Conservation (phyloP, 2,888 invertebrate genomes). For the Papilio protenor region DNA sequence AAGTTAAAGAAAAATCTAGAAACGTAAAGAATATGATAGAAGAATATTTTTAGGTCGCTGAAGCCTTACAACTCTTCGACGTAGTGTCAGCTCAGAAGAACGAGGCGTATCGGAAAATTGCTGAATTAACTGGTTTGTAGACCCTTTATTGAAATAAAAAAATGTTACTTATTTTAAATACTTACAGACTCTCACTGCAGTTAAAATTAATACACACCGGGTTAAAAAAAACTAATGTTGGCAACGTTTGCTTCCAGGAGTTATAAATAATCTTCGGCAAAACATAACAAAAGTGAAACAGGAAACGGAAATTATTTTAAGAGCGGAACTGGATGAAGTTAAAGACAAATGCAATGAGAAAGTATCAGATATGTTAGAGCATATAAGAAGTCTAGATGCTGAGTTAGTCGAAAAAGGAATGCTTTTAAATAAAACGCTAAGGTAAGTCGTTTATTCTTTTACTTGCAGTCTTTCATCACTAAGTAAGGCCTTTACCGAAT, state of each 20-base stretch:
- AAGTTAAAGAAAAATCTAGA: neutral
- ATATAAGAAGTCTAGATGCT: conserved; percentile 83
- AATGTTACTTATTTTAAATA: too few relatives aligned
- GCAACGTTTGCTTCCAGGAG: conserved; percentile 18
- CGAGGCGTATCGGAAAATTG: conserved; percentile 65
- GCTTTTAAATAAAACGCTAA: conserved; percentile 78
- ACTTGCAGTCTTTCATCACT: neutral
- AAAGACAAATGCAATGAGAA: conserved; percentile 85
- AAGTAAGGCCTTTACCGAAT: neutral
- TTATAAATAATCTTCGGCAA: conserved; percentile 55
- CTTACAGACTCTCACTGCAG: too few relatives aligned
- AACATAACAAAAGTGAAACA: conserved; percentile 80
- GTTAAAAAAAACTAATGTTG: neutral
- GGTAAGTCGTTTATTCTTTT: conserved; percentile 54
- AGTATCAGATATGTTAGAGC: conserved; percentile 81
- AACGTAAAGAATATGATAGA: neutral
- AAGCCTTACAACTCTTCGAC: conserved; percentile 77
- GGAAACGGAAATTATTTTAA: conserved; percentile 82
- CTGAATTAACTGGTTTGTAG: conserved; percentile 63
- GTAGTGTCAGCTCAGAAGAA: conserved; percentile 71
- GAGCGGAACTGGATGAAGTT: conserved; percentile 83
- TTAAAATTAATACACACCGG: too few relatives aligned
- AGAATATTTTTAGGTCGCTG: conserved; percentile 65
- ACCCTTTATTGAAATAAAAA: neutral
- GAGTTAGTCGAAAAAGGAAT: conserved; percentile 84